A percentile compares a stretch with the other conserved stretches of the same genome.
These are phyloP conservation scores for Callyntrura guangdongensis DNA, from an alignment of 2,888 invertebrate genomes.

Conservation along the genomic window DNA sequence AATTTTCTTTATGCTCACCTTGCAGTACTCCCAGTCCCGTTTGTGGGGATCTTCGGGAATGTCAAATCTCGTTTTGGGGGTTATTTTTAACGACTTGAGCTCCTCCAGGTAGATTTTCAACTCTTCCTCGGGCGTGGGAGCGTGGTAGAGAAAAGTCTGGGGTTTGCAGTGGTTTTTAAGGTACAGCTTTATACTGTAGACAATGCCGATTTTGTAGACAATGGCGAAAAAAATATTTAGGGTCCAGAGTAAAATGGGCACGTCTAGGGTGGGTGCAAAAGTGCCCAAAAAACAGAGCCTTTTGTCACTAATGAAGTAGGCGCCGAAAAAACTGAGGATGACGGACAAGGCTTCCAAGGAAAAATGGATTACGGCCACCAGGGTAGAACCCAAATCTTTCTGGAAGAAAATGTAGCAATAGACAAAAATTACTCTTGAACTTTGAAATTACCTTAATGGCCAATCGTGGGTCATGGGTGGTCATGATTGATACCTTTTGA, in stretches of 20 bases:
- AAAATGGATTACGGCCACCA: slow-evolving; percentile 45
- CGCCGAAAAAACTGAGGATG: slow-evolving; percentile 41
- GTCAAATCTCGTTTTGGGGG: slow-evolving; percentile 17
- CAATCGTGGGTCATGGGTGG: too few species aligned
- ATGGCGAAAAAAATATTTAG: neutral
- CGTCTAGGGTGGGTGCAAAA: neutral
- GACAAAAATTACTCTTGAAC: too few species aligned
- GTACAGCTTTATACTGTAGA: slow-evolving; percentile 29
- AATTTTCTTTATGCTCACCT: slow-evolving; percentile 41
- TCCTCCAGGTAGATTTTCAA: slow-evolving; percentile 45
- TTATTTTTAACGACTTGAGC: slow-evolving; percentile 26
- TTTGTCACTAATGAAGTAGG: slow-evolving; percentile 35
- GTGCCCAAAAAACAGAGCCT: slow-evolving; percentile 61
- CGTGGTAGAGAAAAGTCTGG: neutral
- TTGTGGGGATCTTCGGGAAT: neutral
- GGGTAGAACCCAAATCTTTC: slow-evolving; percentile 26
- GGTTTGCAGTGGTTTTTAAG: slow-evolving; percentile 40
- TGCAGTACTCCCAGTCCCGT: slow-evolving; percentile 4
- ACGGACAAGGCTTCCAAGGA: slow-evolving; percentile 25
- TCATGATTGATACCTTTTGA: slow-evolving; percentile 60
- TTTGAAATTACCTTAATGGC: too few species aligned
- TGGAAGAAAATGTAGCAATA: too few species aligned
- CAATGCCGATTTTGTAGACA: slow-evolving; percentile 48
- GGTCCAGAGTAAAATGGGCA: slow-evolving; percentile 34
- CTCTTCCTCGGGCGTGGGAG: slow-evolving; percentile 46